These are phyloP conservation scores for Oreochromis mossambicus DNA, from an alignment of 2,797 vertebrate species.

Conservation along the genomic window DNA sequence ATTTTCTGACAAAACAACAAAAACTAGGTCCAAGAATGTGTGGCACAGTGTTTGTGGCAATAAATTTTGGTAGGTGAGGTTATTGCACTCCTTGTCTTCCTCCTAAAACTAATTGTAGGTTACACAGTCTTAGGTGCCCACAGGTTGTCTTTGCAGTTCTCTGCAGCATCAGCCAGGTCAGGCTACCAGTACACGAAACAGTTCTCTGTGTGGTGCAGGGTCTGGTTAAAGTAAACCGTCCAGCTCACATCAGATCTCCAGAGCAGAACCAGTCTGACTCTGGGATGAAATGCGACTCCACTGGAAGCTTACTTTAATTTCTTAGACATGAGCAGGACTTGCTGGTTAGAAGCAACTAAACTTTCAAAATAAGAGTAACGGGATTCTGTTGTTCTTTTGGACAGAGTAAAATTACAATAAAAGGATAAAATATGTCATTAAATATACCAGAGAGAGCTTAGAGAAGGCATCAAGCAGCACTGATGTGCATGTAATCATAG, in stretches of 20 bases:
- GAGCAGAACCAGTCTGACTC: neutral
- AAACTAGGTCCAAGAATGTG: fast-evolving
- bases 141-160: neutral
- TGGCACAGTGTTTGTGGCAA: neutral
- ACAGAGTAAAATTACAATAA: neutral
- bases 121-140: neutral
- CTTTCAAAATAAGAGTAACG: neutral
- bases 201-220: fast-evolving
- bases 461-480: neutral
- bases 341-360: neutral
- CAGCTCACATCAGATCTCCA: fast-evolving
- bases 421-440: neutral
- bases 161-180: neutral
- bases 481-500: fast-evolving
- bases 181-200: neutral
- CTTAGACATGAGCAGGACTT: neutral
- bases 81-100: neutral
- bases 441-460: neutral
- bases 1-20: fast-evolving
- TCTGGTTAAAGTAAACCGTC: neutral
- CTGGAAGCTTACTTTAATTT: neutral
- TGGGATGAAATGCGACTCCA: neutral
- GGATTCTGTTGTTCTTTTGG: neutral
- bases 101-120: neutral
- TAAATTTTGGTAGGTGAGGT: fast-evolving